Conservation (phyloP, 2,888 invertebrate species). For the Drosophila helvetica region DNA sequence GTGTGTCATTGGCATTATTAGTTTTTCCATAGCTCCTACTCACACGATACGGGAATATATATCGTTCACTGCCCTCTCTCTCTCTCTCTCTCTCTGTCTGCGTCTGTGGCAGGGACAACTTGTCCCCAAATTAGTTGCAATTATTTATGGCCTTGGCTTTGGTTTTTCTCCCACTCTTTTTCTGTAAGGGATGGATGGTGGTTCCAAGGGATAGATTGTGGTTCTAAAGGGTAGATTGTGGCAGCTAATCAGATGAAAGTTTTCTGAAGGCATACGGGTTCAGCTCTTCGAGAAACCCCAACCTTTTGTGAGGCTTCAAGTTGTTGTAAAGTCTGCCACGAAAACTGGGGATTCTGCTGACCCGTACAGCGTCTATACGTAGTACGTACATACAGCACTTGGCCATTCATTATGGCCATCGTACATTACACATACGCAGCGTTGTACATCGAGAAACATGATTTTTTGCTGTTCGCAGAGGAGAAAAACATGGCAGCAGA, state of each 20-base stretch:
- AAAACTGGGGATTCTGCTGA: slow-evolving; percentile 23
- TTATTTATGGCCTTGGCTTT: slow-evolving; percentile 66
- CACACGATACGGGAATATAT: background rate
- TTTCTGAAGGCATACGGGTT: slow-evolving; percentile 16
- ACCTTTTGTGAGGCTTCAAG: background rate
- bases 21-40: slow-evolving; percentile 31
- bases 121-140: slow-evolving; percentile 68
- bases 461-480: slow-evolving; percentile 22
- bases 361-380: slow-evolving; percentile 10
- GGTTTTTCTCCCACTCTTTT: slow-evolving; percentile 11
- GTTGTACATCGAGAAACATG: slow-evolving; percentile 42
- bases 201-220: background rate
- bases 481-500: background rate
- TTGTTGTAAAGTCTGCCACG: background rate
- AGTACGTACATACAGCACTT: no score
- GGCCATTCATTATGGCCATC: slow-evolving; percentile 41
- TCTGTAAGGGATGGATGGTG: background rate
- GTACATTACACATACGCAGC: slow-evolving; percentile 58
- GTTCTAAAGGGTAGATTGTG: background rate
- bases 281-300: background rate
- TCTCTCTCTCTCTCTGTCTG: background rate
- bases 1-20: slow-evolving; percentile 74
- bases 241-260: slow-evolving; percentile 35
- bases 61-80: slow-evolving; percentile 16
- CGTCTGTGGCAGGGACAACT: slow-evolving; percentile 37